phyloP scores from a whole-genome alignment of 2,797 vertebrate species.

The Anniella stebbinsi region DNA sequence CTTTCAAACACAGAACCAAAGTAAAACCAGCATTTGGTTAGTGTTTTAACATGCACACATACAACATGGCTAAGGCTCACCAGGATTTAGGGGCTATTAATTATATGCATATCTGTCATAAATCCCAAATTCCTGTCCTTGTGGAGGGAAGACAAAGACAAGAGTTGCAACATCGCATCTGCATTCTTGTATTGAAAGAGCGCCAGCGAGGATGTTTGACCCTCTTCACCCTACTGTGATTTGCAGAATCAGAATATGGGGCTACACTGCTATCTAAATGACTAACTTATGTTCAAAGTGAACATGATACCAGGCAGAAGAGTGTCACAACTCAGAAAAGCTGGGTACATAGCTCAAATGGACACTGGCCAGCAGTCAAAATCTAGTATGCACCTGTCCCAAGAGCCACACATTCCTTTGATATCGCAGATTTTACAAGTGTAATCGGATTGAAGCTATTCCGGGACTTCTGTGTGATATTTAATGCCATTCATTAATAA shows the following conservation, averaged over 20 bases:
- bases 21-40: background rate
- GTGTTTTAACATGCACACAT: background rate
- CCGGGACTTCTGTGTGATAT: slow-evolving; percentile 15
- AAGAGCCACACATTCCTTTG: slow-evolving; percentile 18
- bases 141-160: background rate
- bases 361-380: slow-evolving; percentile 12
- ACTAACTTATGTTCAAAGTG: background rate
- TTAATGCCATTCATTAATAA: background rate
- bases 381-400: background rate
- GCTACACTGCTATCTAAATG: background rate
- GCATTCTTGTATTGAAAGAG: background rate
- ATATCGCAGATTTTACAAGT: slow-evolving; percentile 10
- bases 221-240: background rate
- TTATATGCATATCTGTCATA: background rate
- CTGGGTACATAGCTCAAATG: background rate
- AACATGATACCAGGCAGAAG: background rate
- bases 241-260: background rate
- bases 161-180: background rate
- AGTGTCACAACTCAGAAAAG: background rate
- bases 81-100: background rate
- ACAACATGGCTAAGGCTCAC: background rate
- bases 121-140: background rate
- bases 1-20: background rate
- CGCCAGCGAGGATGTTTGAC: background rate
- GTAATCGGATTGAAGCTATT: fast-evolving